Base-by-base conservation (phyloP, 2,888 invertebrate species). In the Lobophora halterata region DNA sequence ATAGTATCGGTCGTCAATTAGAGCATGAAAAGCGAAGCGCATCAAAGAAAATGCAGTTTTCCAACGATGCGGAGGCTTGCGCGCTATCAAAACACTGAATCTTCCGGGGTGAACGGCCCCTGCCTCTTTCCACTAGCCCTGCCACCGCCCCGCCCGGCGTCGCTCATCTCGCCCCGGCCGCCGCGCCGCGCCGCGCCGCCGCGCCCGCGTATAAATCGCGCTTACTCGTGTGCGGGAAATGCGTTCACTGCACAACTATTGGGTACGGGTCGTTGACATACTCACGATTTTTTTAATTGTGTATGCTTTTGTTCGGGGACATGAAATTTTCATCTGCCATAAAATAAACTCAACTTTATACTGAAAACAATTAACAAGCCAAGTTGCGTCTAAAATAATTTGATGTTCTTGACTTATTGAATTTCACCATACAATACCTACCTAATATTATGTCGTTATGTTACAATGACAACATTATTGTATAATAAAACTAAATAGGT, bases 61-160 rank as follows among this genome's bases (percentile, higher is more conserved):
- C 79, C 79, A 81, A 69, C 68, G 61, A 62, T 61, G 53, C 62
- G 70, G 72, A 82, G 83, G 85, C 81, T 82, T 69, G 69, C 65
- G 76, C 76, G 77, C 79, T 85, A 87, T 86, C 86, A 87, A 86
- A 87, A 88, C 86, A 88, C 76, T 85, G 85, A 76, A 85, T 88
- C 81, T 86, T 85, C 82, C 86, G 87, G 85, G 88, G 87, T 88
- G 78, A 83, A 83, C 67, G 86, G 61, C 85, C 87, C 64, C 60
- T n/a, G 50, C 59, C 58, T 68, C 72, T 67, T 68, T 64, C 68
- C 74, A 68, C 74, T 67, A 50, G 63, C 69, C 63, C 41, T 55
- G 58, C 68, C 76, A 52, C 74, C 63, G 43, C 56, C 58, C 68
- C 76, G 53, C 74, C 65, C 71, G 71, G 62, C 75, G 66, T 54